Conservation (phyloP, 2,113 vertebrate species). For the Pithys albifrons region DNA sequence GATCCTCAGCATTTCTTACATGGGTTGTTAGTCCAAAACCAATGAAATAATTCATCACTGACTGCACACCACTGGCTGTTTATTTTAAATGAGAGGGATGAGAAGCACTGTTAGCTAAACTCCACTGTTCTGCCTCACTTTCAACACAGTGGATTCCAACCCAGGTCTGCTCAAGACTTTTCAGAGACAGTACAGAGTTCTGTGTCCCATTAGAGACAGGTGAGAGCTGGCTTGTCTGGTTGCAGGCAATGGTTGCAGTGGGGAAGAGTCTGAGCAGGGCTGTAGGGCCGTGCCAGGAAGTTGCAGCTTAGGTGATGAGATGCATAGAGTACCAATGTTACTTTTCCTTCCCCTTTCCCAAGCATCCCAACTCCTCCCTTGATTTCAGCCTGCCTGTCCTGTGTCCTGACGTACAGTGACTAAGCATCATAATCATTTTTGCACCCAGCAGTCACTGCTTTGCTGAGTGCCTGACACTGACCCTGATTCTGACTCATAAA, state of each 20-base stretch:
- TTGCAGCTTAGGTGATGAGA: background rate
- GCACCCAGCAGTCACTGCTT: background rate
- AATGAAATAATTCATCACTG: slow-evolving; percentile 24
- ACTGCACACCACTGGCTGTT: background rate
- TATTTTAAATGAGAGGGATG: background rate
- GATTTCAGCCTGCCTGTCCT: background rate
- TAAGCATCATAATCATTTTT: background rate
- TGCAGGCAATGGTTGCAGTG: fast-evolving
- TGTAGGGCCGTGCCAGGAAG: background rate
- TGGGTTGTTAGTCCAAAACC: background rate
- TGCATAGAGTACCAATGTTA: background rate
- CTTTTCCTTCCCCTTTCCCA: background rate
- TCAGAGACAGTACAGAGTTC: background rate
- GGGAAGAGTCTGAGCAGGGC: background rate
- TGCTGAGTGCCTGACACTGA: background rate
- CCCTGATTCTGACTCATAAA: background rate
- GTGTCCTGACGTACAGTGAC: background rate
- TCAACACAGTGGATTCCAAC: background rate
- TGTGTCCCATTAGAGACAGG: background rate
- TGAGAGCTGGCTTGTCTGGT: background rate
- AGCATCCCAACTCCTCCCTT: background rate
- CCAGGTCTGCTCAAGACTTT: background rate
- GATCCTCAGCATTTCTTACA: background rate
- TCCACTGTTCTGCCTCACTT: background rate
- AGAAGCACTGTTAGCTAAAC: background rate